phyloP scores from a whole-genome alignment of 2,888 invertebrate genomes.

The Pandemis cinnamomeana region DNA sequence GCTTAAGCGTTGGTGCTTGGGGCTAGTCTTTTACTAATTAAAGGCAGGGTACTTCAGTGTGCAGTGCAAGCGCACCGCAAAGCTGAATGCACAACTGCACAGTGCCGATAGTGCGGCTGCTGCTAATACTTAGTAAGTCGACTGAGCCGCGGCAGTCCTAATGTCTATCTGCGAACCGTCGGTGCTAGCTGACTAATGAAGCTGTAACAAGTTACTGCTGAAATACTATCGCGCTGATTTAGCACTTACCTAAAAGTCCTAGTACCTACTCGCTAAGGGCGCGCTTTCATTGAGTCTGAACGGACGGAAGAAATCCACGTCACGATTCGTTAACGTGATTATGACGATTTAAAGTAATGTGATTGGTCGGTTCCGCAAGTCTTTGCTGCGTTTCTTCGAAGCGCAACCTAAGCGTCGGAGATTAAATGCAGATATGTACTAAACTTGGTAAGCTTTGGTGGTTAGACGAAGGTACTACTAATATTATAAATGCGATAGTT shows the following conservation, averaged over 20 bases:
- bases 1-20: no score
- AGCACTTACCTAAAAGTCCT: neutral
- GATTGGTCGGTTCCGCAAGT: no score
- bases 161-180: constrained; percentile 33
- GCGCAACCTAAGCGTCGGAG: no score
- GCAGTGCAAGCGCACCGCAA: constrained; percentile 19
- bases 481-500: no score
- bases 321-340: no score
- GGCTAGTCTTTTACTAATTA: neutral
- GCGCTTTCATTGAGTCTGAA: neutral
- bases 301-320: no score
- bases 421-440: no score
- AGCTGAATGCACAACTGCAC: constrained; percentile 31
- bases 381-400: no score
- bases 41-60: neutral
- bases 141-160: constrained; percentile 24
- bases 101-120: constrained; percentile 32
- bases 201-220: neutral
- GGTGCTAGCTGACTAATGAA: constrained; percentile 31
- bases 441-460: no score
- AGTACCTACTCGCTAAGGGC: no score
- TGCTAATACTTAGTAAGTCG: constrained; percentile 41
- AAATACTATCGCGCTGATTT: constrained; percentile 11
- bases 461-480: no score
- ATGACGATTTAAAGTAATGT: no score